These are phyloP conservation scores for Alcedo quadribrachys DNA, from an alignment of 2,797 vertebrate species.

Conservation along the genomic window DNA sequence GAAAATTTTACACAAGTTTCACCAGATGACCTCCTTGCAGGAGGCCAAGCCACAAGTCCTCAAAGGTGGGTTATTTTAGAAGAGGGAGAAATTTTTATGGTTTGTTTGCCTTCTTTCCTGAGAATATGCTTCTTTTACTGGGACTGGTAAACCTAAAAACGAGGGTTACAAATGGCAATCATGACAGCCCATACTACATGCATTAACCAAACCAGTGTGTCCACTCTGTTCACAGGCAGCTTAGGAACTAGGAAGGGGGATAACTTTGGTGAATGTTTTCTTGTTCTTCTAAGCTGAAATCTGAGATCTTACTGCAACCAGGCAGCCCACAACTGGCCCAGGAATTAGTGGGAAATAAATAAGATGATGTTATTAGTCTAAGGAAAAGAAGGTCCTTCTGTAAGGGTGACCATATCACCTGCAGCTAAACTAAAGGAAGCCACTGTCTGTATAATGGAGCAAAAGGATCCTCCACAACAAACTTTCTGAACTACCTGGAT, in stretches of 20 bases:
- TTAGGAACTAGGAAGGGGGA: neutral
- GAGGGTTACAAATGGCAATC: fast-evolving
- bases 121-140: neutral
- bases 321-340: neutral
- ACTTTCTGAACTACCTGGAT: constrained; percentile 24
- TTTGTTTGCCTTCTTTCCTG: neutral
- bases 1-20: neutral
- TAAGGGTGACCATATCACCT: neutral
- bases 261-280: neutral
- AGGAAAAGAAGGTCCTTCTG: neutral
- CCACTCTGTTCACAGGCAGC: neutral
- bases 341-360: neutral
- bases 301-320: neutral
- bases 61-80: neutral
- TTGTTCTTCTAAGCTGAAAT: neutral
- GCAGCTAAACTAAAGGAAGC: neutral
- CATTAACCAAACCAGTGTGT: neutral
- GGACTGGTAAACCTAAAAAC: neutral
- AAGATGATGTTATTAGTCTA: neutral
- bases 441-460: fast-evolving
- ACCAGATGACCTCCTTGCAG: neutral
- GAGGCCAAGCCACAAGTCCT: neutral
- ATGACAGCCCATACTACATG: neutral
- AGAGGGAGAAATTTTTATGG: neutral
- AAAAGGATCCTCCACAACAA: neutral